These are phyloP conservation scores for Drosophila erecta DNA, from an alignment of 1,140 invertebrate species.

Conservation along the genomic window DNA sequence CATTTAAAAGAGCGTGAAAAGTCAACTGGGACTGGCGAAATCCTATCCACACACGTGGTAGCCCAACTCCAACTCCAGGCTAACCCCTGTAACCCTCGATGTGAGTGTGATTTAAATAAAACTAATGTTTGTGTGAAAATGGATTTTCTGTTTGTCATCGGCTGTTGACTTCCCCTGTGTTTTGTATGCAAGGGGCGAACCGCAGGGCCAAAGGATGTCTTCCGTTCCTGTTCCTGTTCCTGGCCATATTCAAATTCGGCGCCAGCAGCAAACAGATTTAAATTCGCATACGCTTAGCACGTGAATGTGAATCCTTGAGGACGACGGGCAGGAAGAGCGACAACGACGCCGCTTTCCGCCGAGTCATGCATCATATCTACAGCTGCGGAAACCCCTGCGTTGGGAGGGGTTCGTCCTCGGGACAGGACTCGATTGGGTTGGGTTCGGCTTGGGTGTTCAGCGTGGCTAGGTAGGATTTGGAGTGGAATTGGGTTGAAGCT, in stretches of 20 bases:
- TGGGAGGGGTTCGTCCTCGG: slow-evolving; percentile 32
- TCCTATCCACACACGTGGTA: slow-evolving; percentile 47
- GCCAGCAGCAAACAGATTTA: slow-evolving; percentile 64
- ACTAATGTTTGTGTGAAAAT: slow-evolving; percentile 82
- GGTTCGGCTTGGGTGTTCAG: background rate
- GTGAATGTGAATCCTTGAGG: slow-evolving; percentile 64
- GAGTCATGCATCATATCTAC: slow-evolving; percentile 81
- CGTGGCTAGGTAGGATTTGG: background rate
- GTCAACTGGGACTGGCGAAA: slow-evolving; percentile 69
- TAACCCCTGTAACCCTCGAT: slow-evolving; percentile 45
- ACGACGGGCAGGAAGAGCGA: slow-evolving; percentile 34
- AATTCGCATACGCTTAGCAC: slow-evolving; percentile 76
- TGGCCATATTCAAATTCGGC: slow-evolving; percentile 66
- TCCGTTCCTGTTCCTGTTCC: slow-evolving; percentile 35
- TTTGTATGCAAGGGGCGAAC: slow-evolving; percentile 77
- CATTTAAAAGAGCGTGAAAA: slow-evolving; percentile 84
- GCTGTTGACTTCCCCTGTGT: slow-evolving; percentile 57
- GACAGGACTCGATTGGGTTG: slow-evolving; percentile 14
- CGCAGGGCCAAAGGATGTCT: slow-evolving; percentile 62
- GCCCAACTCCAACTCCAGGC: slow-evolving; percentile 56
- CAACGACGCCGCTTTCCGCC: slow-evolving; percentile 55
- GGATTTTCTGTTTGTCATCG: slow-evolving; percentile 83
- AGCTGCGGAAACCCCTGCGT: slow-evolving; percentile 48
- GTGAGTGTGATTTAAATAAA: slow-evolving; percentile 75
- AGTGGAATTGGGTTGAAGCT: slow-evolving; percentile 30